phyloP scores from a whole-genome alignment of 2,797 vertebrate genomes.

The Hydrocynus forskahlii region DNA sequence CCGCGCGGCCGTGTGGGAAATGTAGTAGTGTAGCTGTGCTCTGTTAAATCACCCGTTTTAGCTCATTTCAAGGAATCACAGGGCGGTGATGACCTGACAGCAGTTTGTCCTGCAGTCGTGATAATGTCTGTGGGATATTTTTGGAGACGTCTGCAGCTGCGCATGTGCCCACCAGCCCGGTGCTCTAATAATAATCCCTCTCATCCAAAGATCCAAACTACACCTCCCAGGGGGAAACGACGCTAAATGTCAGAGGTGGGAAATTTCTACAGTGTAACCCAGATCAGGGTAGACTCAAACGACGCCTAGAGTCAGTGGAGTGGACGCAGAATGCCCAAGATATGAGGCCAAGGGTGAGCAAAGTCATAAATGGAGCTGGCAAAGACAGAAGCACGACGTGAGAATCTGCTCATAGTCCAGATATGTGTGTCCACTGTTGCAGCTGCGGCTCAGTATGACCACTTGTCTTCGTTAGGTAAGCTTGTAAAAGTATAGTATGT shows the following conservation, averaged over 20 bases:
- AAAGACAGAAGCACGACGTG: background rate
- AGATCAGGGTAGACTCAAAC: background rate
- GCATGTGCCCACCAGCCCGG: constrained; percentile 1
- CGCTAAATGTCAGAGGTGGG: constrained; percentile 71
- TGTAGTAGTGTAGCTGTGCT: constrained; percentile 40
- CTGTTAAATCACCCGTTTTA: background rate
- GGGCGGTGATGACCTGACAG: background rate
- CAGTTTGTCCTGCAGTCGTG: background rate
- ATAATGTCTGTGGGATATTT: constrained; percentile 14
- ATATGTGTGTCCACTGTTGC: background rate
- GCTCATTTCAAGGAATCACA: background rate
- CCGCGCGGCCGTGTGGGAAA: constrained; percentile 48
- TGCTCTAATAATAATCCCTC: constrained; percentile 51
- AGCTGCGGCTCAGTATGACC: background rate
- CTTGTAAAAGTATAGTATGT: background rate
- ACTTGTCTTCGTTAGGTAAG: constrained; percentile 23
- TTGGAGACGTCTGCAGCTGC: constrained; percentile 6
- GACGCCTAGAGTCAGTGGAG: background rate
- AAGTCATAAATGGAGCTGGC: background rate
- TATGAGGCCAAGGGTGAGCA: background rate
- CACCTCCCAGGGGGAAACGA: constrained; percentile 63
- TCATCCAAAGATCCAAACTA: constrained; percentile 65
- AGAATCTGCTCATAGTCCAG: background rate
- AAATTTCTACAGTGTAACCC: background rate
- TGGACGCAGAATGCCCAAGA: background rate